Evolutionary conservation across 2,113 vertebrate species (phyloP).

Genomic region (Cisticola juncidis): DNA sequence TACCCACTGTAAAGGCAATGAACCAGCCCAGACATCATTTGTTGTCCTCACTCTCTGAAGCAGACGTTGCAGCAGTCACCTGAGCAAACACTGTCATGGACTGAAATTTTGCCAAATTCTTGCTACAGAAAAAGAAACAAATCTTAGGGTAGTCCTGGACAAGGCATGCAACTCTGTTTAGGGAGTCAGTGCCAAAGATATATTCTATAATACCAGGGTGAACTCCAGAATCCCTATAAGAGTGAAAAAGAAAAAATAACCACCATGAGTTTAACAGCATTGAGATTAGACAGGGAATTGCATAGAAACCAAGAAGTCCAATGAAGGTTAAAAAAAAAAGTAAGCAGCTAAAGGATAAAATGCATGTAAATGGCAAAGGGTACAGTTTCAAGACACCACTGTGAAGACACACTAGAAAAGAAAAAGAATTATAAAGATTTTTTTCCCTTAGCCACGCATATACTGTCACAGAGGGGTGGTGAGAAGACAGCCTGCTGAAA

Average conservation of each 20-base stretch:
- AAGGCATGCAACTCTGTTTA: background rate
- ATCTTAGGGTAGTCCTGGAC: background rate
- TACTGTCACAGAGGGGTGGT: background rate
- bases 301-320: background rate
- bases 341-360: background rate
- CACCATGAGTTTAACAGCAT: background rate
- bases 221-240: background rate
- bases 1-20: background rate
- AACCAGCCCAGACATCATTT: background rate
- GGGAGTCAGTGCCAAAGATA: background rate
- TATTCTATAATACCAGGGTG: background rate
- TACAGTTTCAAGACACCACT: background rate
- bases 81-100: background rate
- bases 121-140: background rate
- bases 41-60: background rate
- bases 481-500: background rate
- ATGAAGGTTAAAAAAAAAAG: background rate
- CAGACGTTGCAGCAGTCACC: background rate
- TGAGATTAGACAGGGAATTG: background rate
- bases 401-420: background rate
- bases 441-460: background rate
- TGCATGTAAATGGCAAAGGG: background rate
- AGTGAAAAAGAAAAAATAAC: background rate
- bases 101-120: background rate
- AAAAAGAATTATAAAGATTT: background rate